phyloP scores from a whole-genome alignment of 1,140 invertebrate species.

The Periplaneta americana region DNA sequence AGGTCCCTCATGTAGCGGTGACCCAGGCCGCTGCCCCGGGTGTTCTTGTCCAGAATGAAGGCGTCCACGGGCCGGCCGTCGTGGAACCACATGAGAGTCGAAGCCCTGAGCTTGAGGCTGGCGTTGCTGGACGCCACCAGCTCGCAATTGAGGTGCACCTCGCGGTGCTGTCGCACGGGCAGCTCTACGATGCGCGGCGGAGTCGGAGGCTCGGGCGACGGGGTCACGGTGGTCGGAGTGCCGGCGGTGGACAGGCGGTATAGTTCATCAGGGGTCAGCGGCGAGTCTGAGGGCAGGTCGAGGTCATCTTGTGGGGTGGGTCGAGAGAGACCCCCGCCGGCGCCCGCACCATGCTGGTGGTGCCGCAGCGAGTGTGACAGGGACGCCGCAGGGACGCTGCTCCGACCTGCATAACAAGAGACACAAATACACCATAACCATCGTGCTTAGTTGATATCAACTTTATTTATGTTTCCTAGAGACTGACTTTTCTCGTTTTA shows the following conservation, averaged over 20 bases:
- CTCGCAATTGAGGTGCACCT: neutral
- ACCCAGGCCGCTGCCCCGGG: slow-evolving; percentile 42
- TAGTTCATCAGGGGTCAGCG: neutral
- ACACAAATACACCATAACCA: neutral
- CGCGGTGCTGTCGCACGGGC: neutral
- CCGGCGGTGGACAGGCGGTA: neutral
- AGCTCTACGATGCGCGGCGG: neutral
- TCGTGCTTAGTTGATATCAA: no score
- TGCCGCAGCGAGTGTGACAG: neutral
- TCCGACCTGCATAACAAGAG: neutral
- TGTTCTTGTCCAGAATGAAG: slow-evolving; percentile 40
- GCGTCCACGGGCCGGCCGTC: slow-evolving; percentile 40
- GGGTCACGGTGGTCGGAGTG: neutral
- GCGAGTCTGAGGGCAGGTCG: neutral
- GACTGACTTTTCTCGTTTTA: no score
- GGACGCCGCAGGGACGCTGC: neutral
- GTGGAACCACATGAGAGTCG: slow-evolving; percentile 40
- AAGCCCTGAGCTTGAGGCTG: slow-evolving; percentile 33
- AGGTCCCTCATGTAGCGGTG: slow-evolving; percentile 45
- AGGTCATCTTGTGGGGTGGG: neutral
- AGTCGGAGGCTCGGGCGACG: neutral
- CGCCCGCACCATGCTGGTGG: neutral
- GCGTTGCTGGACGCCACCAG: neutral
- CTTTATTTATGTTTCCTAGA: no score
- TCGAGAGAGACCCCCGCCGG: neutral